These are phyloP conservation scores for Mesocricetus auratus DNA, from an alignment of 2,113 vertebrate genomes.

Conservation along the genomic window DNA sequence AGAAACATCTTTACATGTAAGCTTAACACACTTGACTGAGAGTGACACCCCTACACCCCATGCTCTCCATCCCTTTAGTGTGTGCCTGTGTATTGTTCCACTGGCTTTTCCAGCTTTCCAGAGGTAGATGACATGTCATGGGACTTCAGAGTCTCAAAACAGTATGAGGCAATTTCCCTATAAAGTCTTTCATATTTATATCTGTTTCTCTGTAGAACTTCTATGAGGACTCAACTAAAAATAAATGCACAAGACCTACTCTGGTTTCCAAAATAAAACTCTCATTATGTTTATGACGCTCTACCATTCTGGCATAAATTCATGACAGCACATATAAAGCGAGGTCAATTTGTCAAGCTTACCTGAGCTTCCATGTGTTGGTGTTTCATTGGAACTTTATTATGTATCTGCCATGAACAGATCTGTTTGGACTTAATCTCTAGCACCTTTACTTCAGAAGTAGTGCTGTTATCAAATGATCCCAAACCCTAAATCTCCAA, in stretches of 20 bases:
- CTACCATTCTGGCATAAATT: not conserved
- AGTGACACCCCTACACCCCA: accelerated
- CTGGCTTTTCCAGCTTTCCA: not conserved
- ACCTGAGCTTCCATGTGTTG: not conserved
- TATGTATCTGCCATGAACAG: not conserved
- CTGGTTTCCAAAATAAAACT: not conserved
- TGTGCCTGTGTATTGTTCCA: not conserved
- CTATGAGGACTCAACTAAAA: not conserved
- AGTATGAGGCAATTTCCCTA: not conserved
- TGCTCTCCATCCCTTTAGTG: not conserved
- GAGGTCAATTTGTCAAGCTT: not conserved
- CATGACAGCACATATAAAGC: not conserved
- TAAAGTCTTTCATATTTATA: not conserved
- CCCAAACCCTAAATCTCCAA: not conserved
- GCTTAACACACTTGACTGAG: not conserved
- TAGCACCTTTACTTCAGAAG: not conserved
- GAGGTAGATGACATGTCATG: not conserved
- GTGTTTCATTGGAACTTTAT: not conserved
- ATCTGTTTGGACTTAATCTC: not conserved
- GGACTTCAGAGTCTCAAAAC: not conserved
- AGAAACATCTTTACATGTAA: not conserved
- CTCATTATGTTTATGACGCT: not conserved
- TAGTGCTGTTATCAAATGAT: not conserved
- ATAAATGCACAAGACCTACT: not conserved
- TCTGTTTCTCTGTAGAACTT: not conserved